Conservation (phyloP, 2,113 vertebrate genomes). For the Pelecanoides urinatrix region DNA sequence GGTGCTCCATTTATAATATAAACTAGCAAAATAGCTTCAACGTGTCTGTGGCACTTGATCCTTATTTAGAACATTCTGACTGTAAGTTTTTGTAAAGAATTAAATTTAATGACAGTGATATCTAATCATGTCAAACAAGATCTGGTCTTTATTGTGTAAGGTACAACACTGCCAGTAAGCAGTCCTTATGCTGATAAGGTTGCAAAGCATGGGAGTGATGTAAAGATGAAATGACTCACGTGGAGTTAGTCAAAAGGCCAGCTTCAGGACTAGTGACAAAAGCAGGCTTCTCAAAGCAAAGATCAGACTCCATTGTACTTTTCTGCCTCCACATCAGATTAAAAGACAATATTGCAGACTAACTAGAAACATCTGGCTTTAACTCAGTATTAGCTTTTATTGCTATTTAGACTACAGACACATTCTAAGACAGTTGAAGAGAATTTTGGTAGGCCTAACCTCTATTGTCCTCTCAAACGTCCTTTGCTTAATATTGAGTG, state of each 20-base stretch:
- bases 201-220: neutral
- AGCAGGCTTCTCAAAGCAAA: neutral
- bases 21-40: neutral
- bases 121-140: neutral
- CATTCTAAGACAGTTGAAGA: neutral
- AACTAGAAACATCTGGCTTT: neutral
- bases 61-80: neutral
- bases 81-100: neutral
- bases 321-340: neutral
- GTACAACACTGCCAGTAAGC: neutral
- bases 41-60: neutral
- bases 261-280: neutral
- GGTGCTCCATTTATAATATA: neutral
- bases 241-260: neutral
- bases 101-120: neutral
- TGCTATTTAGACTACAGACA: neutral
- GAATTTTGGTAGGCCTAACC: neutral
- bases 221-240: neutral
- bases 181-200: neutral
- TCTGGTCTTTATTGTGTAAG: neutral
- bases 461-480: neutral
- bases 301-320: neutral
- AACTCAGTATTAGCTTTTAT: neutral
- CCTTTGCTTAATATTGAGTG: neutral
- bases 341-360: neutral